phyloP scores from a whole-genome alignment of 1,140 invertebrate genomes.

The Melanaphis sacchari region DNA sequence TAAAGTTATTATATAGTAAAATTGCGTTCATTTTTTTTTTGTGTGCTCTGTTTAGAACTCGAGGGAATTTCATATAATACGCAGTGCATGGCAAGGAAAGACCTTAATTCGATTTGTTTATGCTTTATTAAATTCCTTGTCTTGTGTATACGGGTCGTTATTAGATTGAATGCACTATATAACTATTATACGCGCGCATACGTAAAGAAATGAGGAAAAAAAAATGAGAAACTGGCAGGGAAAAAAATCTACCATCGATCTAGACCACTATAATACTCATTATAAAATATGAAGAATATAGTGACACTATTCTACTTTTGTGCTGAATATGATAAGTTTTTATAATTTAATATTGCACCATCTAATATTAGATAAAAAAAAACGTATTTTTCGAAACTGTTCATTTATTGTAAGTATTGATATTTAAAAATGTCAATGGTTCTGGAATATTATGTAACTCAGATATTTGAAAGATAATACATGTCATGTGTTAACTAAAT shows the following conservation, averaged over 20 bases:
- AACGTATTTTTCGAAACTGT: not conserved
- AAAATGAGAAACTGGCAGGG: not conserved
- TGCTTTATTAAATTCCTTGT: slow-evolving; percentile 40
- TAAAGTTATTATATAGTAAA: not conserved
- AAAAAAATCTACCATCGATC: not conserved
- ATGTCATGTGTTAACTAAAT: not conserved
- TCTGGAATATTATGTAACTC: not conserved
- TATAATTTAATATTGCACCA: not conserved
- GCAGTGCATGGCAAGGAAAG: not conserved
- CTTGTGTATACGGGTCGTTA: slow-evolving; percentile 6
- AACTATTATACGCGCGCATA: not conserved
- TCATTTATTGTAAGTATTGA: not conserved
- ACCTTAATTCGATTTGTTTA: slow-evolving; percentile 41
- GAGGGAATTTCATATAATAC: not conserved
- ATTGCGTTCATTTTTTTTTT: slow-evolving; percentile 18
- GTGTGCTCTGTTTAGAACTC: slow-evolving; percentile 1
- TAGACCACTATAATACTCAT: not conserved
- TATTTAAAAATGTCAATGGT: not conserved
- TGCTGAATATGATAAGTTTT: not conserved
- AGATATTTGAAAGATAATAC: too few relatives aligned
- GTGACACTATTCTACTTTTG: not conserved
- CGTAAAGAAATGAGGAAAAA: not conserved
- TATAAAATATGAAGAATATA: not conserved
- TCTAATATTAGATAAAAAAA: not conserved
- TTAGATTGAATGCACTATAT: slow-evolving; percentile 29